phyloP scores from a whole-genome alignment of 2,888 invertebrate genomes.

The Ischnura elegans region DNA sequence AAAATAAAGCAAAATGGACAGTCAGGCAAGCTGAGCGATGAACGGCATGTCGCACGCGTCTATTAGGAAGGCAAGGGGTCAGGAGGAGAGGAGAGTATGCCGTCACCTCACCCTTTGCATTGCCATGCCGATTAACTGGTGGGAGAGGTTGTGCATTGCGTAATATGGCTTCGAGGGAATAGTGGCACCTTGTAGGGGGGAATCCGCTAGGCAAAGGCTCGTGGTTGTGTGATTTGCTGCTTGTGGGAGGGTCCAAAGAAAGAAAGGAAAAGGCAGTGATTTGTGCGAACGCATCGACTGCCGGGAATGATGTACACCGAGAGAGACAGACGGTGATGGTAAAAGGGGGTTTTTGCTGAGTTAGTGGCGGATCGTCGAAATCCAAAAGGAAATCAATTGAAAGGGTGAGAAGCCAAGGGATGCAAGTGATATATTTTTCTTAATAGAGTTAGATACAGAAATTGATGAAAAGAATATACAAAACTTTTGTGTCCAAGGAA shows the following conservation, averaged over 20 bases:
- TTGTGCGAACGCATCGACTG: background rate
- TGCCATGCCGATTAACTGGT: background rate
- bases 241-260: background rate
- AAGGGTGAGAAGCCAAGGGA: too few relatives aligned
- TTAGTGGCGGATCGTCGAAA: too few relatives aligned
- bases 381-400: too few relatives aligned
- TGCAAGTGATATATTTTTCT: too few relatives aligned
- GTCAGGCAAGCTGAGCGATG: background rate
- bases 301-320: background rate
- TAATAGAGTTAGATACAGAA: too few relatives aligned
- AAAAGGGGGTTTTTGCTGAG: too few relatives aligned
- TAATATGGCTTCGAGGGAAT: background rate
- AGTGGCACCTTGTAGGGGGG: background rate
- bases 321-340: background rate
- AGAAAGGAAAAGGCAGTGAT: background rate
- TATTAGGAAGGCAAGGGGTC: background rate
- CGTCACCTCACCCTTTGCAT: too few relatives aligned
- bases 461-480: too few relatives aligned
- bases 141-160: background rate
- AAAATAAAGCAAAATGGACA: background rate
- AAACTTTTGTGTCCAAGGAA: too few relatives aligned
- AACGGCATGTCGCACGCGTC: slow-evolving; percentile 14
- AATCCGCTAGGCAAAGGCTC: background rate
- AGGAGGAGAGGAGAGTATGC: background rate
- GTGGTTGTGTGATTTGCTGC: background rate